Evolutionary conservation across 2,888 invertebrate species (phyloP).

Genomic region (Cordilura impudica): DNA sequence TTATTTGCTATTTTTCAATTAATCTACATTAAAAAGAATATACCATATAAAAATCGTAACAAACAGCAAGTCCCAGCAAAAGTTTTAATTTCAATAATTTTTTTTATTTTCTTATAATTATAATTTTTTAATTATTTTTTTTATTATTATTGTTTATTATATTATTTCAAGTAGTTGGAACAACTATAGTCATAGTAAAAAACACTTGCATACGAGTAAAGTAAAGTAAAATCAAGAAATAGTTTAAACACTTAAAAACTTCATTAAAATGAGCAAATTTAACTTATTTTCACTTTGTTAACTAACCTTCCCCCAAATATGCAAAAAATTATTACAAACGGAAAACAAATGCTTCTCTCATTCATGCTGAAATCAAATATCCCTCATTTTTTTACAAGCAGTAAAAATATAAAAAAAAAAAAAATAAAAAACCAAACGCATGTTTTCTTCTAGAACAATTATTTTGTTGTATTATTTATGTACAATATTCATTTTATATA

Average conservation of each 20-base stretch:
- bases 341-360: background rate
- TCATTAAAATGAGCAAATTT: background rate
- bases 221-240: background rate
- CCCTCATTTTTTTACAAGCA: background rate
- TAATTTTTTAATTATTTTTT: conserved; percentile 9
- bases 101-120: background rate
- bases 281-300: background rate
- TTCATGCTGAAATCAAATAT: background rate
- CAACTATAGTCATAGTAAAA: too few relatives aligned
- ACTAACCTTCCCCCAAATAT: background rate
- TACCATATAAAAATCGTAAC: background rate
- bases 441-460: conserved; percentile 1
- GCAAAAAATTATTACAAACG: background rate
- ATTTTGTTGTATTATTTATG: background rate
- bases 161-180: background rate
- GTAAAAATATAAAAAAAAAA: background rate
- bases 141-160: too few relatives aligned
- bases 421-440: background rate
- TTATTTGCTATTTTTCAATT: conserved; percentile 49
- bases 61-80: background rate
- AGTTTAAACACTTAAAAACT: background rate
- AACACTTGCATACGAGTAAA: background rate
- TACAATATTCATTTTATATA: background rate
- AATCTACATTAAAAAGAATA: conserved; percentile 15
- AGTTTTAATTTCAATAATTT: background rate